These are phyloP conservation scores for Trachelus tabidus DNA, from an alignment of 2,888 invertebrate species.

Conservation along the genomic window DNA sequence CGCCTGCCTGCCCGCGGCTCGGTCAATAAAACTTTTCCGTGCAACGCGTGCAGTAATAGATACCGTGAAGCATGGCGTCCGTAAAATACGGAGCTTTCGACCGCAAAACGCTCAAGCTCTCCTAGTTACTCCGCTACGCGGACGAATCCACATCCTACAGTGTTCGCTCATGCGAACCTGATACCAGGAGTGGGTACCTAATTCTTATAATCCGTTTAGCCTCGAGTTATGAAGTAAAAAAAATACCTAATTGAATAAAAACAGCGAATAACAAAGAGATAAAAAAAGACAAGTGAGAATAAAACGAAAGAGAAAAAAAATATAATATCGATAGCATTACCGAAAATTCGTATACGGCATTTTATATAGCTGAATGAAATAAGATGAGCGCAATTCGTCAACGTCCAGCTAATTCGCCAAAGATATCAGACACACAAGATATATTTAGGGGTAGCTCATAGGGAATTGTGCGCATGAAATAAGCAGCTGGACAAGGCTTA, in stretches of 20 bases:
- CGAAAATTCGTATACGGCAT: not conserved
- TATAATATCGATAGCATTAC: not conserved
- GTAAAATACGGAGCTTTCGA: not conserved
- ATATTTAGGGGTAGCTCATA: not conserved
- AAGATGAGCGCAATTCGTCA: not conserved
- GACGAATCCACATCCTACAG: not conserved
- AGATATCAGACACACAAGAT: not conserved
- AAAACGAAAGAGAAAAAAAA: not conserved
- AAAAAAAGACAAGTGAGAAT: not conserved
- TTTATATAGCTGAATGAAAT: not conserved
- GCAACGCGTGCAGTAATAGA: not conserved
- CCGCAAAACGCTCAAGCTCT: not conserved
- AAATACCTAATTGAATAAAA: not conserved
- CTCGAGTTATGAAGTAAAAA: not conserved
- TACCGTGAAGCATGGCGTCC: not conserved
- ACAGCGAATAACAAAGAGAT: not conserved
- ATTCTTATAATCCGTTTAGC: not conserved
- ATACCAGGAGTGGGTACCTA: not conserved
- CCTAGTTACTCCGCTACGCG: not conserved
- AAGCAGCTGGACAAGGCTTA: not conserved
- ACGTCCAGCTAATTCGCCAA: not conserved
- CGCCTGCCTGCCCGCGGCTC: not conserved
- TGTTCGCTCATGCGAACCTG: not conserved
- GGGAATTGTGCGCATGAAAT: not conserved
- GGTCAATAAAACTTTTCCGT: not conserved